These are phyloP conservation scores for Ophiodon elongatus DNA, from an alignment of 2,113 vertebrate species.

Conservation along the genomic window DNA sequence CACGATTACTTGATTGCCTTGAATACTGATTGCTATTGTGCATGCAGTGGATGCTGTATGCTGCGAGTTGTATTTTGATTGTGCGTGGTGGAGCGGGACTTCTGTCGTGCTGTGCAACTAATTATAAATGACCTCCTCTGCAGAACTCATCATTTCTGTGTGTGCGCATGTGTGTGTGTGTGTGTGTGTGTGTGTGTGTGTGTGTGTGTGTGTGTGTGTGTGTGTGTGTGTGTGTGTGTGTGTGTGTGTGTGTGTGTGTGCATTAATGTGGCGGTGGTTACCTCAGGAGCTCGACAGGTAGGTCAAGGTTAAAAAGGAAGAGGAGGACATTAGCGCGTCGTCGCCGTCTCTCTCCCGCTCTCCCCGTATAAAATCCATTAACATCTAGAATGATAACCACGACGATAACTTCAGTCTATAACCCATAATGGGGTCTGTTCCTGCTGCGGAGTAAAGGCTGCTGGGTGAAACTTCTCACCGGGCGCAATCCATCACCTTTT, in stretches of 20 bases:
- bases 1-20: conserved; percentile 61
- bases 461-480: conserved; percentile 8
- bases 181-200: conserved; percentile 15
- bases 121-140: conserved; percentile 73
- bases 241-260: conserved; percentile 9
- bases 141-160: conserved; percentile 46
- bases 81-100: conserved; percentile 53
- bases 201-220: conserved; percentile 5
- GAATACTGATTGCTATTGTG: conserved; percentile 50
- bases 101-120: conserved; percentile 62
- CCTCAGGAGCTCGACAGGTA: conserved; percentile 40
- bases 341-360: conserved; percentile 19
- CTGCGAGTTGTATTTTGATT: conserved; percentile 50
- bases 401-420: conserved; percentile 17
- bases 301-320: conserved; percentile 70
- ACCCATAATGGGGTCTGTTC: conserved; percentile 21
- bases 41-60: conserved; percentile 37
- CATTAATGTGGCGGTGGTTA: conserved; percentile 23
- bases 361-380: conserved; percentile 51
- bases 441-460: conserved; percentile 8
- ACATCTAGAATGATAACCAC: conserved; percentile 37
- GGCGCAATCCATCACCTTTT: conserved; percentile 31
- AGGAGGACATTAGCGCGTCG: conserved; percentile 46
- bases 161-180: conserved; percentile 31
- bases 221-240: conserved; percentile 32